Evolutionary conservation across 30 jellyfish, hydroid and myxozoan species (phyloP).

Genomic region (Catostylus mosaicus): DNA sequence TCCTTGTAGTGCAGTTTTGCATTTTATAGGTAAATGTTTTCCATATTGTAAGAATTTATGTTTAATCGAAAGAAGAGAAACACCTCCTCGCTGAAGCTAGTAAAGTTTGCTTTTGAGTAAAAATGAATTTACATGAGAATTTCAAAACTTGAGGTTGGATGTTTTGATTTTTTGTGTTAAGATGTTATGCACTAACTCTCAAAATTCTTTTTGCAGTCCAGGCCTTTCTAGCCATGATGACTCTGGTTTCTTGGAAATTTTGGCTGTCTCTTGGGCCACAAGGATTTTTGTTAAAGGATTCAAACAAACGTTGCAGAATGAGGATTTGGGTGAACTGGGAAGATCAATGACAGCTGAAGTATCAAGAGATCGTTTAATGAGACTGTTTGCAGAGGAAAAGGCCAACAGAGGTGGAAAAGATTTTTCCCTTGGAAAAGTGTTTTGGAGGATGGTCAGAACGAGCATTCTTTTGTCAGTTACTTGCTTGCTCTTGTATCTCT

Average conservation of each 20-base stretch:
- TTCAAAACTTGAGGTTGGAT: too few species aligned
- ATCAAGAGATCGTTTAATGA: constrained; percentile 18
- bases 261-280: constrained; percentile 48
- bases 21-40: too few species aligned
- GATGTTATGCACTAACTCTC: neutral
- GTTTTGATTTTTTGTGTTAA: neutral
- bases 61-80: too few species aligned
- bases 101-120: too few species aligned
- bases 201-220: constrained; percentile 27
- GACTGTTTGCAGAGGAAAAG: constrained; percentile 31
- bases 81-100: too few species aligned
- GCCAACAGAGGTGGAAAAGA: constrained; percentile 2
- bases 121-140: too few species aligned
- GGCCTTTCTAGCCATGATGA: constrained; percentile 31
- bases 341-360: constrained; percentile 26
- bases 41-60: too few species aligned
- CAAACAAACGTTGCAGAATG: constrained; percentile 22
- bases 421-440: constrained; percentile 42
- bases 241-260: constrained; percentile 72
- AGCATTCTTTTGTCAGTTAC: constrained; percentile 31
- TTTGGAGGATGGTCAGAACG: constrained; percentile 44
- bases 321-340: constrained; percentile 56
- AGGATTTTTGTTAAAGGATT: constrained; percentile 55
- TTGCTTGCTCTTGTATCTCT: constrained; percentile 19
- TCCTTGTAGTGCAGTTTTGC: too few species aligned